Evolutionary conservation across 2,797 vertebrate genomes (phyloP).

Genomic region (Myotis planiceps): DNA sequence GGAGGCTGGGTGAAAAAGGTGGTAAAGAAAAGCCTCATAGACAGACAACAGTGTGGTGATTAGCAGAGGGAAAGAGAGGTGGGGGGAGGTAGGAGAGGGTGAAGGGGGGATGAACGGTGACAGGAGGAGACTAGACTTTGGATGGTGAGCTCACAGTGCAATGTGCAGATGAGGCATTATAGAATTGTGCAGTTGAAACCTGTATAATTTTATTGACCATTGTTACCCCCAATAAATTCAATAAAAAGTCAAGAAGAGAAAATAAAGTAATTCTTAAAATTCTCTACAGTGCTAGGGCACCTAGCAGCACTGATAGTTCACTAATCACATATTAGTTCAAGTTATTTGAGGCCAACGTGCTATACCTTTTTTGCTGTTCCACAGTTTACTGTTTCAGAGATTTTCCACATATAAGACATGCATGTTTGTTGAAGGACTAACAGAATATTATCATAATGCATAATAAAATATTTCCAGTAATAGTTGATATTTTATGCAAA

Average conservation of each 20-base stretch:
- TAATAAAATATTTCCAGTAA: background rate
- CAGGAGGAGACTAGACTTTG: background rate
- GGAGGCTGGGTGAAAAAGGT: background rate
- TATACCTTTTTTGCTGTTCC: background rate
- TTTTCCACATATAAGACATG: background rate
- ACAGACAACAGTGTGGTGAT: background rate
- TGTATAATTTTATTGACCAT: background rate
- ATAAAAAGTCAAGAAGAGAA: background rate
- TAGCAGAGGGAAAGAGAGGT: background rate
- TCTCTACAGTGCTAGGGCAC: background rate
- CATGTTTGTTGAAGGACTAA: background rate
- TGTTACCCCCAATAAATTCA: background rate
- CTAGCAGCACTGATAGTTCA: background rate
- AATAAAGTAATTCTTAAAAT: background rate
- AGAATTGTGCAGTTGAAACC: background rate
- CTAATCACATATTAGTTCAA: background rate
- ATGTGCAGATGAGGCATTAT: background rate
- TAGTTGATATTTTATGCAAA: background rate
- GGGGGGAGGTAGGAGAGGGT: background rate
- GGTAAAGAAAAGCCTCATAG: background rate
- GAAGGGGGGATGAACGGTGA: background rate
- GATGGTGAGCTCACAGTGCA: background rate
- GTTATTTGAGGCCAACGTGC: background rate
- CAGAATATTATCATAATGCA: background rate
- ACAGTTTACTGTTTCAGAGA: background rate